Evolutionary conservation across 2,113 vertebrate species (phyloP).

Genomic region (Baryphthengus martii): DNA sequence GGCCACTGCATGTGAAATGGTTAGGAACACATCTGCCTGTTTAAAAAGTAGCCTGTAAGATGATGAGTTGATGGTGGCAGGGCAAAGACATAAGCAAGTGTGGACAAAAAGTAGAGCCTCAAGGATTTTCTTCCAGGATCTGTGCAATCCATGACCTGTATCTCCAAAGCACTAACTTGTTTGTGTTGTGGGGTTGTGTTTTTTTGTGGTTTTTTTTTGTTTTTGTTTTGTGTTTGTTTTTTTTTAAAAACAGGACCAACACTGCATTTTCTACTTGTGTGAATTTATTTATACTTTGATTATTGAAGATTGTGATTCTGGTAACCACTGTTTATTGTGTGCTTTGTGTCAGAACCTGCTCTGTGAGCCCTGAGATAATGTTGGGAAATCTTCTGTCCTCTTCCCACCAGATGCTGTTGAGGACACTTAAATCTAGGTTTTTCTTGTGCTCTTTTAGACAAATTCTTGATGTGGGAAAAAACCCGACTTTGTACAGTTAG

Average conservation of each 20-base stretch:
- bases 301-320: background rate
- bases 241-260: background rate
- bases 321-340: background rate
- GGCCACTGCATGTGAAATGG: background rate
- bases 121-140: background rate
- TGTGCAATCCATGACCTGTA: background rate
- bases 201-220: too few relatives aligned
- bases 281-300: background rate
- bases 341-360: background rate
- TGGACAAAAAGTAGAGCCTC: background rate
- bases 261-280: background rate
- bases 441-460: background rate
- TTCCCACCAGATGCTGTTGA: background rate
- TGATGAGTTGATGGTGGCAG: background rate
- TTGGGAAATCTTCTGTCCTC: too few relatives aligned
- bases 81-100: too few relatives aligned
- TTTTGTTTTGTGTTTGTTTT: too few relatives aligned
- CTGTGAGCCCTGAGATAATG: accelerated
- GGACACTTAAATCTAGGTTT: accelerated
- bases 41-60: background rate
- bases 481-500: background rate
- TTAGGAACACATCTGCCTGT: accelerated
- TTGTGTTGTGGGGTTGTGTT: too few relatives aligned
- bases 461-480: background rate
- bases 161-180: background rate